Evolutionary conservation across 2,797 vertebrate species (phyloP), one percentile per base, ranked within the genome.

Genomic region (Peromyscus melanophrys): DNA sequence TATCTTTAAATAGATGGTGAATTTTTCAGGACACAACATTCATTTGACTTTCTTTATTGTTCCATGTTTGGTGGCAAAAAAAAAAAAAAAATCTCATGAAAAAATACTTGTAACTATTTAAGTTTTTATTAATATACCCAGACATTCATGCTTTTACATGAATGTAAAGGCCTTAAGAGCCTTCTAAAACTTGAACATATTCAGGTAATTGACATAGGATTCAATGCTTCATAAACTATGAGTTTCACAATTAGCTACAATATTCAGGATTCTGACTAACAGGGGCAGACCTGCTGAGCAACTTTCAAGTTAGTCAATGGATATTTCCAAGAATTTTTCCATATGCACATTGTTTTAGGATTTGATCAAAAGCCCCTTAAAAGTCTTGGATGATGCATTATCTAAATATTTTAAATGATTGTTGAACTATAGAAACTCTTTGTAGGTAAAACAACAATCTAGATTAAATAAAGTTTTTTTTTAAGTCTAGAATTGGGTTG

Each of bases 331-430:
- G 59, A 80, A 80, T 2, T 43, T 95, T 93, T 43, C 49, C 12
- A 57, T 89, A 63, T 67, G 94, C 52, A 80, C 19, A 4, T 65
- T 96, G 37, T 13, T 75, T 83, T 95, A 80, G 61, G 43, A 96
- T 82, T 82, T 94, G 95, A 92, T 69, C 23, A 82, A 87, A 97
- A 92, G 11, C 4, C 13, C 34, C 29, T n/a, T 96, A 87, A 89
- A 90, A 59, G 7, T 77, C 83, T 95, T 96, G n/a, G 1, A 73
- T 61, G 13, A 85, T 19, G 17, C 3, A 52, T 63, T 85, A 61
- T 69, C 12, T 84, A 43, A 69, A 1, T 73, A 6, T 89, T 93
- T 78, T 46, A 89, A 90, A 86, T n/a, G 43, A 73, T 25, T 73
- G 73, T 78, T 25, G 90, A 92, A 80, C 19, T 90, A 57, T 57